Conservation (phyloP, 2,888 invertebrate species). For the Rhimphoctona megacephalus region DNA sequence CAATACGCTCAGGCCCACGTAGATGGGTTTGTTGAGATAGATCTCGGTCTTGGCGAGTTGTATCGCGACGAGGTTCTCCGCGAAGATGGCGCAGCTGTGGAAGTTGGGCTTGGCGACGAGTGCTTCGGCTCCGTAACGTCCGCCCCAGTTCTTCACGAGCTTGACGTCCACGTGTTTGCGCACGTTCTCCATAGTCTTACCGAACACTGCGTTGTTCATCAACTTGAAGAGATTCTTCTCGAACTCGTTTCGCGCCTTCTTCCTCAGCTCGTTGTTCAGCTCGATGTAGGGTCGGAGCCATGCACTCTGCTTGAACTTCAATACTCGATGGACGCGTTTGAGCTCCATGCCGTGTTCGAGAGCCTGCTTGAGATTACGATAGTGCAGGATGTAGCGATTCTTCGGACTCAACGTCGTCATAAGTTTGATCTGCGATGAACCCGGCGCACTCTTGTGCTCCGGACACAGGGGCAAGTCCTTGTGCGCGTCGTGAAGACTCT, state of each 20-base stretch:
- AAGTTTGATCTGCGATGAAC: constrained; percentile 70
- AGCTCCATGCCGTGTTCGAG: neutral
- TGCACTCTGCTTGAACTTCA: constrained; percentile 26
- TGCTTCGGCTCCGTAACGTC: constrained; percentile 76
- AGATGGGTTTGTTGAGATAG: constrained; percentile 70
- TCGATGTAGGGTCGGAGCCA: constrained; percentile 41
- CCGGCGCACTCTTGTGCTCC: constrained; percentile 58
- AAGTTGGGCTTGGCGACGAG: constrained; percentile 77
- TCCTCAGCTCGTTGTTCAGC: constrained; percentile 20
- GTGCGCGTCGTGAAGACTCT: constrained; percentile 76
- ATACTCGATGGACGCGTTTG: constrained; percentile 16
- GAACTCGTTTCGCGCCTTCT: neutral
- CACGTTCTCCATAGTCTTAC: constrained; percentile 51
- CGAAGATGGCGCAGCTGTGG: constrained; percentile 26
- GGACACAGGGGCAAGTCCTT: constrained; percentile 78
- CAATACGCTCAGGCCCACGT: constrained; percentile 54
- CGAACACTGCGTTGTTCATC: constrained; percentile 43
- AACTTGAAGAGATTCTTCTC: constrained; percentile 26
- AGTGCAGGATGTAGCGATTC: constrained; percentile 37
- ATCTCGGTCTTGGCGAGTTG: constrained; percentile 75
- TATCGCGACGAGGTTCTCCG: constrained; percentile 77
- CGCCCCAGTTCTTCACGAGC: constrained; percentile 75
- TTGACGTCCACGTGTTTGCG: constrained; percentile 46
- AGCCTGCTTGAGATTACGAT: neutral
- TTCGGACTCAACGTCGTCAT: constrained; percentile 68